Evolutionary conservation across 1,140 invertebrate species (phyloP), one percentile per base, ranked within the genome.

Genomic region (Aphaenogaster ashmeadi): DNA sequence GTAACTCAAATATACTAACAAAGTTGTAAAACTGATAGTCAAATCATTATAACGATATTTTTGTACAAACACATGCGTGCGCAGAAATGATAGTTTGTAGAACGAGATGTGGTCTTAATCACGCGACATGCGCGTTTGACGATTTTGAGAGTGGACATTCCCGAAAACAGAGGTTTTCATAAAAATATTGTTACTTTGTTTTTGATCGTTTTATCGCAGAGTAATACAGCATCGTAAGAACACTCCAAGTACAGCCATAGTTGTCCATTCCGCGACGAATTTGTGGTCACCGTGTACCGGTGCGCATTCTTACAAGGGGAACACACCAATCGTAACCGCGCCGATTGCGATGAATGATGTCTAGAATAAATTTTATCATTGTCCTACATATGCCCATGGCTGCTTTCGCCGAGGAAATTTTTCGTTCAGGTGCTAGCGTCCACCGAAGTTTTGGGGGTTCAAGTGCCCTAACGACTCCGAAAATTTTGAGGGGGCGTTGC

Each of bases 11-110:
- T 21, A 21, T n/a, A 11, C 11, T 21, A 54, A 13, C 6, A 52
- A n/a, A 74, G 5, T 56, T 74, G 33, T 21, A 7, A 54, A 56
- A 56, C n/a, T 74, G 47, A 74, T 56, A 56, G 50, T 74, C 71
- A 38, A 21, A 74, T 54, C 18, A 74, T 38, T 54, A 11, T 7
- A 7, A 74, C 2, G 36, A 41, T 21, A 41, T 3, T 74, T 41
- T 74, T 74, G 27, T 41, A 41, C n/a, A 74, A 56, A 74, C n/a
- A 74, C 8, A 54, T 15, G 1, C 18, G 33, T 5, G 47, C n/a
- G 9, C 50, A 36, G 50, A 54, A 54, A 72, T 33, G 18, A 52
- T 71, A 50, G 27, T 15, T 47, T 3, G 11, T 36, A 18, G 8
- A 56, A 54, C 4, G 5, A 18, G 5, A 41, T 72, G 21, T n/a